Evolutionary conservation across 2,113 vertebrate species (phyloP).

Genomic region (Spea bombifrons): DNA sequence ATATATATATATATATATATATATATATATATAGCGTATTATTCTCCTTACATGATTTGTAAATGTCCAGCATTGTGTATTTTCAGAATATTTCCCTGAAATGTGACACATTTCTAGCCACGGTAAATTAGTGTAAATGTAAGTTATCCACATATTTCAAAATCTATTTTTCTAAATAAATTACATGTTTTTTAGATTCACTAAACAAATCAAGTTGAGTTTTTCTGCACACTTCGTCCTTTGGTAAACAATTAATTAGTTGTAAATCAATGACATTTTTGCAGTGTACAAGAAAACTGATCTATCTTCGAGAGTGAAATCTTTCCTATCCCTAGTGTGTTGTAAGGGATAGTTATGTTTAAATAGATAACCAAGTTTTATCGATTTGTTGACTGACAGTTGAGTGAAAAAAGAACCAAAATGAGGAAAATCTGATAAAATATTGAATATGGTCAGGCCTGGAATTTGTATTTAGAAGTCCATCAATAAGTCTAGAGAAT

Average conservation of each 20-base stretch:
- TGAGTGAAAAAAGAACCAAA: not conserved
- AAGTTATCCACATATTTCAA: not conserved
- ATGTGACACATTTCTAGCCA: too few species aligned
- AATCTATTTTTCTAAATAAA: not conserved
- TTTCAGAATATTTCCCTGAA: too few species aligned
- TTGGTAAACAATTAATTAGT: slow-evolving; percentile 17
- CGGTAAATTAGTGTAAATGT: too few species aligned
- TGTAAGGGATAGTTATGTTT: slow-evolving; percentile 19
- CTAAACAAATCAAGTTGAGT: not conserved
- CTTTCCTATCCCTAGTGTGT: not conserved
- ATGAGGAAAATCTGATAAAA: not conserved
- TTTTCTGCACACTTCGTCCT: not conserved
- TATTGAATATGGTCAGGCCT: slow-evolving; percentile 7
- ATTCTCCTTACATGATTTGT: too few species aligned
- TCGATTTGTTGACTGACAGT: slow-evolving; percentile 3
- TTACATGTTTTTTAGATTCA: not conserved
- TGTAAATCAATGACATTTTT: not conserved
- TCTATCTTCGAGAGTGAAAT: not conserved
- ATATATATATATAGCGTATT: too few species aligned
- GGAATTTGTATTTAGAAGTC: not conserved
- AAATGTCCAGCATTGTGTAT: too few species aligned
- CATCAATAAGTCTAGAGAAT: not conserved
- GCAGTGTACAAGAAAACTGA: not conserved
- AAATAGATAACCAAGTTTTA: slow-evolving; percentile 7
- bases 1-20: too few species aligned